A percentile compares a stretch with the other conserved stretches of the same genome.
Evolutionary conservation across 2,888 invertebrate species (phyloP).

Genomic region (Diachrysia chrysitis): DNA sequence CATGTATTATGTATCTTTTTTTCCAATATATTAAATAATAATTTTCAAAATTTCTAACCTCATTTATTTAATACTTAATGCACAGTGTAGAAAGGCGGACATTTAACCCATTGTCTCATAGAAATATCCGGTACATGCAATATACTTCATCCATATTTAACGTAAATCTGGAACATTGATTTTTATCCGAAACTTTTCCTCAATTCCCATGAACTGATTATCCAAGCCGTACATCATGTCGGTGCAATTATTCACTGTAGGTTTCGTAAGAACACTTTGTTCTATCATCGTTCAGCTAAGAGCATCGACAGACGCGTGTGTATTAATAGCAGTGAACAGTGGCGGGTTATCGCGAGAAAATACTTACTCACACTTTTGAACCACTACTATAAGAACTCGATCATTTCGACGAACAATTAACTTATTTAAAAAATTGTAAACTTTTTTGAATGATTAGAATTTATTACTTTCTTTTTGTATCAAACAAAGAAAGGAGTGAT

Average conservation of each 20-base stretch:
- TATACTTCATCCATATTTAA: background rate
- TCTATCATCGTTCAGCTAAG: constrained; percentile 58
- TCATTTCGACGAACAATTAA: background rate
- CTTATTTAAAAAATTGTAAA: constrained; percentile 31
- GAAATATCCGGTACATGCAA: background rate
- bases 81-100: too few species aligned
- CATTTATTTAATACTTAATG: too few species aligned
- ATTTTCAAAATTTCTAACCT: too few species aligned
- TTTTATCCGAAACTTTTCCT: background rate
- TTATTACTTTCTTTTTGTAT: too few species aligned
- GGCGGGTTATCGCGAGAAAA: constrained; percentile 62
- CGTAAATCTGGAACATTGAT: background rate
- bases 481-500: too few species aligned
- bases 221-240: constrained; percentile 20
- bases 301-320: constrained; percentile 57
- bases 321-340: constrained; percentile 58
- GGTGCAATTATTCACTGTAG: constrained; percentile 47
- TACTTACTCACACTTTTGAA: constrained; percentile 55
- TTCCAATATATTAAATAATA: too few species aligned
- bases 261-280: constrained; percentile 59
- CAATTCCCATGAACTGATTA: background rate
- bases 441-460: constrained; percentile 17
- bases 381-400: constrained; percentile 31
- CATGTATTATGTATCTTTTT: too few species aligned
- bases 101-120: too few species aligned